Evolutionary conservation across 2,113 vertebrate genomes (phyloP).

Genomic region (Glaucomys volans): DNA sequence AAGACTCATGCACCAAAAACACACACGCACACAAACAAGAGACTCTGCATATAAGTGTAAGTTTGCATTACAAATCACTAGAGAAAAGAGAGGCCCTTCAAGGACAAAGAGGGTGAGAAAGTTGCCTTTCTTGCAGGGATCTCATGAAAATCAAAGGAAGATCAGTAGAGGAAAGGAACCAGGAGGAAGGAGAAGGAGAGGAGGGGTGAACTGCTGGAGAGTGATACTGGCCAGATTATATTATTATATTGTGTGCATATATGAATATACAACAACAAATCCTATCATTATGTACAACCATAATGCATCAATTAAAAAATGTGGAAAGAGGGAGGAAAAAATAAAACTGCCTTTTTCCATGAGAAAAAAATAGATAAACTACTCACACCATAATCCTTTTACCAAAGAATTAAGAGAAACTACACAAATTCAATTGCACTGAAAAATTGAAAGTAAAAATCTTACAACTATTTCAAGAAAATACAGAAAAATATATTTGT

Average conservation of each 20-base stretch:
- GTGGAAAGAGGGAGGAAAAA: neutral
- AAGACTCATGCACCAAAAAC: constrained; percentile 13
- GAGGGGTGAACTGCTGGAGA: too few relatives aligned
- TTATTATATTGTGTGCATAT: too few relatives aligned
- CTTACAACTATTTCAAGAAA: constrained; percentile 33
- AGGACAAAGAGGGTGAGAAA: neutral
- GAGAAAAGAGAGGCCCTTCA: constrained; percentile 37
- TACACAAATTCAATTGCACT: neutral
- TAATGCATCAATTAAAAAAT: too few relatives aligned
- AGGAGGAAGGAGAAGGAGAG: too few relatives aligned
- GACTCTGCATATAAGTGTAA: neutral
- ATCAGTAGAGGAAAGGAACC: too few relatives aligned
- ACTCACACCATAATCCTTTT: neutral
- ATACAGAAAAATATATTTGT: neutral
- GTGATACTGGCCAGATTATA: too few relatives aligned
- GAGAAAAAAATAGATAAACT: constrained; percentile 21
- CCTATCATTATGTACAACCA: too few relatives aligned
- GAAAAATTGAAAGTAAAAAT: constrained; percentile 18
- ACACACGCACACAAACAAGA: neutral
- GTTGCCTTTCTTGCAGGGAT: too few relatives aligned
- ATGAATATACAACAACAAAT: too few relatives aligned
- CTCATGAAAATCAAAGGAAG: too few relatives aligned
- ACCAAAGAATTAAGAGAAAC: neutral
- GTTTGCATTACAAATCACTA: neutral
- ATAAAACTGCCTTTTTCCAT: constrained; percentile 20